Base-by-base conservation (phyloP, 2,113 vertebrate genomes). In the Dryoscopus gambensis region DNA sequence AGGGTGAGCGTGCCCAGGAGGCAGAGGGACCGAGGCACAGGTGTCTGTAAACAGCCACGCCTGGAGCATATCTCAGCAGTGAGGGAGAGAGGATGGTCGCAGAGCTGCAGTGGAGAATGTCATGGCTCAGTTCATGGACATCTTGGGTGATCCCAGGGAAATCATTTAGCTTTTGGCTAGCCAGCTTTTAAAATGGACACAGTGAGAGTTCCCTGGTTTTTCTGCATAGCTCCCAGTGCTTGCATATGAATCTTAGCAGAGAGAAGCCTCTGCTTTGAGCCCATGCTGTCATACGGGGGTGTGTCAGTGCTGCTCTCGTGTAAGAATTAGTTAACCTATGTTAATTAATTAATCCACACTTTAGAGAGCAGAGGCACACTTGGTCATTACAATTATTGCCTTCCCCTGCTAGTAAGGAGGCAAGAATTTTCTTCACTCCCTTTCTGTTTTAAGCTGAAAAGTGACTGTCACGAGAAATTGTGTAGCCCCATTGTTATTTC, bases 341-440 rank as follows among this genome's bases (percentile, higher is more conserved):
- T 84, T 95, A 87, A 91, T 93, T 89, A 91, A 95, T 94, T 96
- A 94, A 86, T 85, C 67, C 37, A 85, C 50, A 83, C 84, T 89
- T 94, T 27, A 55, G 62, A 89, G 59, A 93, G 49, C 74, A 84
- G 91, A 80, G 31, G 42, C 53, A 39, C 0, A 3, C 46, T 89
- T 64, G 42, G 50, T 91, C 62, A 69, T 87, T 80, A 47, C 9
- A 59, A 42, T 67, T 68, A 42, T 7, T 94, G 69, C 75, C 63
- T 91, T 91, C 42, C 53, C n/a, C 74, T 77, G 59, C 88, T 88
- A 28, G 55, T 22, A 40, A 75, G 67, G 35, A 93, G 67, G 59
- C 53, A 83, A 64, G 71, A 83, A 85, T 93, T 90, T 84, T 94
- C 87, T 90, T 65, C 4, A 2, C 22, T 71, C 62, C 46, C 74